A percentile compares a stretch with the other conserved stretches of the same genome.
phyloP scores from a whole-genome alignment of 1,140 invertebrate species.

The Plutomurus gul region DNA sequence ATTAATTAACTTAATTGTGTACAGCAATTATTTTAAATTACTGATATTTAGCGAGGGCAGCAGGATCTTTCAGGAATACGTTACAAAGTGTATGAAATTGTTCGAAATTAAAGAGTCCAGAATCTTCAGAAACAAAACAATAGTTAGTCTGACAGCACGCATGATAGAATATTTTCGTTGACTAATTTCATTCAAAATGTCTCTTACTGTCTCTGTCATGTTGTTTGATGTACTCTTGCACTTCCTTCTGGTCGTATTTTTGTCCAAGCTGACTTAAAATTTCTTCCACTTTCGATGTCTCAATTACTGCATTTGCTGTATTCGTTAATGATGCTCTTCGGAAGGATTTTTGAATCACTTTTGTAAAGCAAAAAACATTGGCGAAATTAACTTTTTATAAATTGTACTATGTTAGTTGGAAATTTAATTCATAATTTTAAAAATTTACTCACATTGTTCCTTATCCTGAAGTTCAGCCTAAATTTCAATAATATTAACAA shows the following conservation, averaged over 20 bases:
- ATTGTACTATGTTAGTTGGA: neutral
- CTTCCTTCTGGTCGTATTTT: neutral
- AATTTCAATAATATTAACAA: neutral
- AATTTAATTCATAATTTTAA: neutral
- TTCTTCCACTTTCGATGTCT: neutral
- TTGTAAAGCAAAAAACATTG: no score
- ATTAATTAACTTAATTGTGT: no score
- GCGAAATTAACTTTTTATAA: neutral
- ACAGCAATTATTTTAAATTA: no score
- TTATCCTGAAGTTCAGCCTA: neutral
- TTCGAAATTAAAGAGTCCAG: neutral
- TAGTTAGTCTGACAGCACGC: neutral
- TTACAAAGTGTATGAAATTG: neutral
- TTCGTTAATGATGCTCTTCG: conserved; percentile 12
- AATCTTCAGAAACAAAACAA: neutral
- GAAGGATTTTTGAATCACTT: conserved; percentile 13
- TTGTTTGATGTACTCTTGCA: neutral
- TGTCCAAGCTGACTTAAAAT: conserved; percentile 20
- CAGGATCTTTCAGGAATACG: conserved; percentile 13
- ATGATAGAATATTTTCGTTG: neutral
- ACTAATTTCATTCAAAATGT: no score
- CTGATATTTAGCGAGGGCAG: neutral
- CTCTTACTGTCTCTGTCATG: neutral
- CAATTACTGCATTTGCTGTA: neutral
- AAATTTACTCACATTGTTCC: neutral